Conservation (phyloP, 2,113 vertebrate species). For the Hippocampus guttulatus region DNA sequence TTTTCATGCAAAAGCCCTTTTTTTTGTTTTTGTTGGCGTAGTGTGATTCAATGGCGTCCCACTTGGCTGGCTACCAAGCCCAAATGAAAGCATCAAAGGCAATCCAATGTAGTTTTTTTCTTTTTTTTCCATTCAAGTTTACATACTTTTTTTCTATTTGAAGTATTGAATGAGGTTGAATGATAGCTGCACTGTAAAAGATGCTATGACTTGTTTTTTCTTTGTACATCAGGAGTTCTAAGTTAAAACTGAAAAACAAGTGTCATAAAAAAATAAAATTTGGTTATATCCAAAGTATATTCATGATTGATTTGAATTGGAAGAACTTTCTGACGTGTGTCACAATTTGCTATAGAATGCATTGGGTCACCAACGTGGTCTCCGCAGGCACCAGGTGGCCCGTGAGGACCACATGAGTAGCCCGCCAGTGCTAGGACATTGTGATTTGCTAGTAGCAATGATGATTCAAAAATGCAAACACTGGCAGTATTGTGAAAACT, state of each 20-base stretch:
- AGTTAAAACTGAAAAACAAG: not conserved
- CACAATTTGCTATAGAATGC: too few relatives aligned
- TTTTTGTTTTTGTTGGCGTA: constrained; percentile 47
- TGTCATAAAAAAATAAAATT: not conserved
- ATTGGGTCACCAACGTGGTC: too few relatives aligned
- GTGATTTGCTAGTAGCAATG: too few relatives aligned
- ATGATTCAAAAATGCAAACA: too few relatives aligned
- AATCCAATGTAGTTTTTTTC: constrained; percentile 26
- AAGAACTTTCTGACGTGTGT: too few relatives aligned
- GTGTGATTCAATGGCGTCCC: constrained; percentile 42
- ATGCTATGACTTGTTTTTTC: not conserved
- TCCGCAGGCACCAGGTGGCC: too few relatives aligned
- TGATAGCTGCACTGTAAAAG: not conserved
- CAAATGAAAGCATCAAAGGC: constrained; percentile 52
- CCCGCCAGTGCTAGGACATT: too few relatives aligned
- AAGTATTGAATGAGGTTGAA: not conserved
- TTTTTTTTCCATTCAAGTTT: not conserved
- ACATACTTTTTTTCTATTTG: constrained; percentile 4
- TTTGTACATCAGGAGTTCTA: not conserved
- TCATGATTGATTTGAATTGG: not conserved
- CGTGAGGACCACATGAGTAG: too few relatives aligned
- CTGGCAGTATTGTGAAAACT: too few relatives aligned
- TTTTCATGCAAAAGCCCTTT: constrained; percentile 50
- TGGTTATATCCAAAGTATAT: not conserved
- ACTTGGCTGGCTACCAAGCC: constrained; percentile 46